phyloP scores from a whole-genome alignment of 92 coral and sea anemone species.

The Epizoanthus scotinus region DNA sequence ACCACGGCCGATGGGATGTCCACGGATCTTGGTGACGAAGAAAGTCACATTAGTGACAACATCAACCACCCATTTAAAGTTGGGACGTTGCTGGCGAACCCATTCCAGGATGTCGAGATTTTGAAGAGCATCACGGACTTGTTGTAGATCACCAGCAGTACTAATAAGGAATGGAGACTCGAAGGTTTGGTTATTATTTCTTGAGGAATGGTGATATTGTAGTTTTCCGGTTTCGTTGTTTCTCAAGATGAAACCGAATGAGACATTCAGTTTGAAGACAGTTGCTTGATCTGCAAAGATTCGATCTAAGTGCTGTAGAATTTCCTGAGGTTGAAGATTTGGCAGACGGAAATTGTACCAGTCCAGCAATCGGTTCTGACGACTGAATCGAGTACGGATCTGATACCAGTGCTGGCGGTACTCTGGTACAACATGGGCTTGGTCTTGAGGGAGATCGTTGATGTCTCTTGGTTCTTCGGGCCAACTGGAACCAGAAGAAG shows the following conservation, averaged over 20 bases:
- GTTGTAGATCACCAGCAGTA: constrained; percentile 22
- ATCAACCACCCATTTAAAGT: constrained; percentile 45
- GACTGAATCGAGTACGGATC: constrained; percentile 47
- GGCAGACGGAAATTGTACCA: constrained; percentile 55
- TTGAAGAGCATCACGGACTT: constrained; percentile 29
- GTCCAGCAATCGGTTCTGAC: constrained; percentile 47
- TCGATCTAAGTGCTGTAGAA: constrained; percentile 25
- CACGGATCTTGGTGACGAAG: constrained; percentile 40
- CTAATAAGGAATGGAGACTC: constrained; percentile 17
- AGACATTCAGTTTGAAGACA: neutral
- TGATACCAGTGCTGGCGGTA: constrained; percentile 53
- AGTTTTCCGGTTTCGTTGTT: constrained; percentile 55
- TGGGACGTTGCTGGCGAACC: constrained; percentile 45
- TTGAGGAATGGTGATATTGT: constrained; percentile 45
- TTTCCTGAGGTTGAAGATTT: constrained; percentile 37
- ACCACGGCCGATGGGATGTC: constrained; percentile 13
- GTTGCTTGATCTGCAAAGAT: neutral
- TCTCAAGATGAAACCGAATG: constrained; percentile 43
- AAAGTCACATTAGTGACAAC: constrained; percentile 37
- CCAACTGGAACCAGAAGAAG: constrained; percentile 40
- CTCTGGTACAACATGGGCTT: constrained; percentile 10
- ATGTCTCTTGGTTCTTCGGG: constrained; percentile 23
- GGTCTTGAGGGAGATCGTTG: constrained; percentile 4
- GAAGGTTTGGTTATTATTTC: constrained; percentile 39
- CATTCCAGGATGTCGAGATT: constrained; percentile 46